Evolutionary conservation across 2,888 invertebrate genomes (phyloP).

Genomic region (Terebella lapidaria): DNA sequence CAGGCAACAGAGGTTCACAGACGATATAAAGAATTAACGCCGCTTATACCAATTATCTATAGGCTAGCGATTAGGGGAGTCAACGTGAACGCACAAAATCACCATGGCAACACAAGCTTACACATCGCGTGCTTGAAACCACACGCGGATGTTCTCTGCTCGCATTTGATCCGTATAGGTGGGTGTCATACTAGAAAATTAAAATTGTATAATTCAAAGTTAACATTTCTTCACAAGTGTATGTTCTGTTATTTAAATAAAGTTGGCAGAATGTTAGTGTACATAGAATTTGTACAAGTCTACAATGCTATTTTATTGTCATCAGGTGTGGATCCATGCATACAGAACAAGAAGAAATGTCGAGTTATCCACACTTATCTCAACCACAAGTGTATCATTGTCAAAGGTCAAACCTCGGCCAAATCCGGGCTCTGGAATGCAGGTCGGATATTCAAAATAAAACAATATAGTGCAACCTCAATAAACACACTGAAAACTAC

Average conservation of each 20-base stretch:
- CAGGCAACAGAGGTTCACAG: conserved; percentile 14
- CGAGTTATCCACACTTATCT: conserved; percentile 29
- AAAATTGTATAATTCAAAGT: too few relatives aligned
- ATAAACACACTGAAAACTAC: too few relatives aligned
- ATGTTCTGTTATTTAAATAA: too few relatives aligned
- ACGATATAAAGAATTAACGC: conserved; percentile 11
- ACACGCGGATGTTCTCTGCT: conserved; percentile 21
- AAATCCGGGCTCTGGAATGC: conserved; percentile 34
- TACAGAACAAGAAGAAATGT: conserved; percentile 29
- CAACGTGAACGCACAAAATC: conserved; percentile 30
- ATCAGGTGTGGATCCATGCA: conserved; percentile 31
- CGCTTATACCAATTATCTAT: conserved; percentile 26
- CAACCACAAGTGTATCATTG: conserved; percentile 26
- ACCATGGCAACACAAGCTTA: conserved; percentile 30
- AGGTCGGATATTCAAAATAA: conserved; percentile 15
- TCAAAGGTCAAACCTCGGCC: conserved; percentile 28
- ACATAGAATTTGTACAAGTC: too few relatives aligned
- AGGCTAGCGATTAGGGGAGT: conserved; percentile 26
- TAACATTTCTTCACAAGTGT: too few relatives aligned
- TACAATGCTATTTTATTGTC: too few relatives aligned
- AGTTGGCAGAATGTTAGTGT: too few relatives aligned
- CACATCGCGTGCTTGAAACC: conserved; percentile 34
- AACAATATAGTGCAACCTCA: neutral
- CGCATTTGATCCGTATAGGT: conserved; percentile 32
- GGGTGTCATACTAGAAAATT: too few relatives aligned